Evolutionary conservation across 2,113 vertebrate species (phyloP).

Genomic region (Eurypyga helias): DNA sequence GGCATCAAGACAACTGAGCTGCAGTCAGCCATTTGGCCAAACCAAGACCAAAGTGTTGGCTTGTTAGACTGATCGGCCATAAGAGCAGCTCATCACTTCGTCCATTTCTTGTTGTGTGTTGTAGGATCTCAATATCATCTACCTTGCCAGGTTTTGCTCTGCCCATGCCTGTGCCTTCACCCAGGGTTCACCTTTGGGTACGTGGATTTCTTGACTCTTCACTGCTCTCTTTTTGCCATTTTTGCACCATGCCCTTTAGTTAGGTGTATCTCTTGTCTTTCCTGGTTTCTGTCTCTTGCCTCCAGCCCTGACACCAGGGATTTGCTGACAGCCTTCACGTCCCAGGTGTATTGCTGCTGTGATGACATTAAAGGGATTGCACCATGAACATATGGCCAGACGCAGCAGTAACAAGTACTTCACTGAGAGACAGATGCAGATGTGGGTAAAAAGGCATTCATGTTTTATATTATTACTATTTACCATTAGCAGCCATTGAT

Average conservation of each 20-base stretch:
- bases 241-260: neutral
- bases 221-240: neutral
- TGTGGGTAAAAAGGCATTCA: neutral
- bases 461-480: slow-evolving; percentile 5
- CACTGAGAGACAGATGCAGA: neutral
- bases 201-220: neutral
- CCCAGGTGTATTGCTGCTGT: neutral
- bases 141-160: neutral
- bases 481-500: neutral
- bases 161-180: neutral
- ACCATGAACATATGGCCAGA: neutral
- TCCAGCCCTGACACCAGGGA: neutral
- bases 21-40: neutral
- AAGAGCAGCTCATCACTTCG: neutral
- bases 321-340: neutral
- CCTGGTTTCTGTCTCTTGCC: neutral
- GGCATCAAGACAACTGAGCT: neutral
- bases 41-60: neutral
- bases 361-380: neutral
- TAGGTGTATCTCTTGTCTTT: neutral
- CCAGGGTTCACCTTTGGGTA: neutral
- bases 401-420: neutral
- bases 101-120: neutral
- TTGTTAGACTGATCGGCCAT: accelerated
- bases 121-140: neutral